phyloP scores from a whole-genome alignment of 2,888 invertebrate genomes.

The Zeuzera pyrina region DNA sequence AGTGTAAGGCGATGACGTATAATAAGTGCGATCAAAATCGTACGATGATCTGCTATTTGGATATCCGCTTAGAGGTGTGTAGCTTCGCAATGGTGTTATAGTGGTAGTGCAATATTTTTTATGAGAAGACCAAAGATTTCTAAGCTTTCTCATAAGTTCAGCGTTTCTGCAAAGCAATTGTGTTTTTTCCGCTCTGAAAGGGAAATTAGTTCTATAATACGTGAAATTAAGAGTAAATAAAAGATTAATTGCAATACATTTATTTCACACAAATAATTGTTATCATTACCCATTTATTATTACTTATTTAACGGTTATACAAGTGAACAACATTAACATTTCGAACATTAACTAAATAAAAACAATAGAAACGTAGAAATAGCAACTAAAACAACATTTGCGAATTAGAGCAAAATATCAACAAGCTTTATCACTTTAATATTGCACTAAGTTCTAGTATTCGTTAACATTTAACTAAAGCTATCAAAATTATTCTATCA shows the following conservation, averaged over 20 bases:
- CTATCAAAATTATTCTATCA: too few relatives aligned
- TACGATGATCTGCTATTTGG: constrained; percentile 58
- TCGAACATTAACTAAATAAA: too few relatives aligned
- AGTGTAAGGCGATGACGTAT: constrained; percentile 54
- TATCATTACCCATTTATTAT: constrained; percentile 44
- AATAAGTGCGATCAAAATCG: constrained; percentile 60
- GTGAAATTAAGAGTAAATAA: not conserved
- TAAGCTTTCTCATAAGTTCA: constrained; percentile 75
- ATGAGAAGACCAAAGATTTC: constrained; percentile 75
- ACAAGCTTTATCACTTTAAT: too few relatives aligned
- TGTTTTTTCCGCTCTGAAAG: constrained; percentile 75
- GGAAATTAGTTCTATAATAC: not conserved
- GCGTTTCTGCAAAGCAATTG: constrained; percentile 75
- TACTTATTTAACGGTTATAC: not conserved
- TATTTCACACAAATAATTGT: constrained; percentile 38
- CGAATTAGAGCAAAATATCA: too few relatives aligned
- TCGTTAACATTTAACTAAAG: too few relatives aligned
- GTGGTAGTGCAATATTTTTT: constrained; percentile 70
- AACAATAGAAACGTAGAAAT: too few relatives aligned
- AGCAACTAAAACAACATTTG: too few relatives aligned
- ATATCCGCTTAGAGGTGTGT: constrained; percentile 58
- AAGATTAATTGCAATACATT: constrained; percentile 19
- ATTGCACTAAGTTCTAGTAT: too few relatives aligned
- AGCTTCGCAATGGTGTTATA: constrained; percentile 45
- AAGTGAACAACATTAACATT: not conserved